These are phyloP conservation scores for Diorhabda carinulata DNA, from an alignment of 1,140 invertebrate species.

Conservation along the genomic window DNA sequence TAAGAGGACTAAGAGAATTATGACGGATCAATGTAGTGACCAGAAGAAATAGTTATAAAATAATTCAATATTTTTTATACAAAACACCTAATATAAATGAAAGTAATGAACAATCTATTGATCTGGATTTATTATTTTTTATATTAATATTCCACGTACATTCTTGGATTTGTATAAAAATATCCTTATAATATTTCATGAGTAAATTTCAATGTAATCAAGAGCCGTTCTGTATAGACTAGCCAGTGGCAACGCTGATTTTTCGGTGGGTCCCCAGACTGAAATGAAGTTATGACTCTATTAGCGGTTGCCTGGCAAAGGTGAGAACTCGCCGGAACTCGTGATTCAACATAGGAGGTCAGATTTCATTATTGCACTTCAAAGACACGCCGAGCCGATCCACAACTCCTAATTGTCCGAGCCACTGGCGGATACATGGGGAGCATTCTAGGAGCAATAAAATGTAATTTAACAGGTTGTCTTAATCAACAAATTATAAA, in stretches of 20 bases:
- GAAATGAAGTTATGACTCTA: conserved; percentile 30
- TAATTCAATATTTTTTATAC: no score
- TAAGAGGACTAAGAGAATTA: no score
- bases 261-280: conserved; percentile 11
- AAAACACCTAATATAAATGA: no score
- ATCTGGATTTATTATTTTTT: no score
- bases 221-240: background rate
- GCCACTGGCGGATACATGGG: background rate
- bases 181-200: background rate
- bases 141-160: no score
- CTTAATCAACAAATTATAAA: no score
- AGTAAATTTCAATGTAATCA: background rate
- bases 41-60: no score
- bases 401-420: conserved; percentile 14
- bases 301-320: conserved; percentile 27
- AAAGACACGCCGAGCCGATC: conserved; percentile 13
- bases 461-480: no score
- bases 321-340: conserved; percentile 28
- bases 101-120: no score
- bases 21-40: no score
- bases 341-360: conserved; percentile 29
- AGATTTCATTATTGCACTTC: conserved; percentile 23
- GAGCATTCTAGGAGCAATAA: no score
- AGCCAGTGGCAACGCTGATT: conserved; percentile 9
- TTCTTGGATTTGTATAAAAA: no score